phyloP scores from a whole-genome alignment of 2,888 invertebrate genomes.

The Metopia argyrocephala region DNA sequence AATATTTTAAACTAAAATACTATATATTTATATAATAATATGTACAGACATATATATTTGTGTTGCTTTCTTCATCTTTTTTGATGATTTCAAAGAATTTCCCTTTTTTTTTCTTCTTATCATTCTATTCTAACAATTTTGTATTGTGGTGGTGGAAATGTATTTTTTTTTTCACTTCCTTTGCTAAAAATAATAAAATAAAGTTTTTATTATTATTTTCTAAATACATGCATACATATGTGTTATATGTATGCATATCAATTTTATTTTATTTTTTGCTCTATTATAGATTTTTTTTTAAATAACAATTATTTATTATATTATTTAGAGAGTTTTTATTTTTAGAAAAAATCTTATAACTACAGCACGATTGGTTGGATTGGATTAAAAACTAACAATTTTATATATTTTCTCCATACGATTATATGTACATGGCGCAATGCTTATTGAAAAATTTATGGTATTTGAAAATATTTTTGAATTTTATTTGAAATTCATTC shows the following conservation, averaged over 20 bases:
- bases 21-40: constrained; percentile 31
- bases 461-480: constrained; percentile 31
- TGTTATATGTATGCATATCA: neutral
- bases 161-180: neutral
- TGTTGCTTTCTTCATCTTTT: constrained; percentile 11
- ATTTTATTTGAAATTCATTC: neutral
- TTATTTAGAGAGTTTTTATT: constrained; percentile 28
- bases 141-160: constrained; percentile 18
- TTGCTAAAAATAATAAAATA: constrained; percentile 15
- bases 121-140: too few species aligned
- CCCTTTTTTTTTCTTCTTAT: neutral
- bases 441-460: constrained; percentile 31
- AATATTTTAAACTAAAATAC: constrained; percentile 47
- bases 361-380: constrained; percentile 19
- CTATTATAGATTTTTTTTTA: too few species aligned
- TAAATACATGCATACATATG: neutral
- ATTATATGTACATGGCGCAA: constrained; percentile 22
- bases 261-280: neutral
- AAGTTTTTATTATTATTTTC: neutral
- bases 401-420: neutral
- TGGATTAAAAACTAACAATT: constrained; percentile 23
- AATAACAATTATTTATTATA: constrained; percentile 14
- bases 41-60: neutral
- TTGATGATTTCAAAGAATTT: neutral
- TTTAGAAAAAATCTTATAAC: constrained; percentile 4